These are phyloP conservation scores for Mongoloraphidia duomilia DNA, from an alignment of 2,888 invertebrate species.

Conservation along the genomic window DNA sequence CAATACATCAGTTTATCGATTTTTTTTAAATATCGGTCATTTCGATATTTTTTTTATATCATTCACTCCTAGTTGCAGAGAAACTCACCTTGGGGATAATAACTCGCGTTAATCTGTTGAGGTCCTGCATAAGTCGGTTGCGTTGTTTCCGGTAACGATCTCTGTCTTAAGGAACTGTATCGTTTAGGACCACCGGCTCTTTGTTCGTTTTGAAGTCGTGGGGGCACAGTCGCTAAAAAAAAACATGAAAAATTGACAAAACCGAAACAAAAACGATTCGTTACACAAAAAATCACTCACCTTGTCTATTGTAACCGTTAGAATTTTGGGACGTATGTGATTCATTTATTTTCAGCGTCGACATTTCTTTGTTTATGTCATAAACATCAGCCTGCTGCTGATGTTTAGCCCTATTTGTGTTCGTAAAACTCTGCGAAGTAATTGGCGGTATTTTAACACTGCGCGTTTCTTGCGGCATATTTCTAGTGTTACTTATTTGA, in stretches of 20 bases:
- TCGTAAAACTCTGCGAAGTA: conserved; percentile 26
- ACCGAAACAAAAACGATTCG: too few species aligned
- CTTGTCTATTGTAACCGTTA: background rate
- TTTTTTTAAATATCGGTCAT: too few species aligned
- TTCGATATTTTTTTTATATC: too few species aligned
- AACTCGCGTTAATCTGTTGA: conserved; percentile 17
- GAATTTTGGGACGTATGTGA: background rate
- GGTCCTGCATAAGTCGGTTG: conserved; percentile 22
- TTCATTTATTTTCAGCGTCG: conserved; percentile 19
- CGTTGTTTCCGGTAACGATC: conserved; percentile 39
- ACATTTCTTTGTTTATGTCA: conserved; percentile 24
- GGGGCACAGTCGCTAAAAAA: conserved; percentile 21
- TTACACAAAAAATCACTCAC: background rate
- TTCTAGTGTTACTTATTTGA: background rate
- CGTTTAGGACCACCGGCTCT: conserved; percentile 35
- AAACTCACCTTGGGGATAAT: conserved; percentile 24
- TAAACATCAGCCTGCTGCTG: conserved; percentile 16
- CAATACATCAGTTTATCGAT: too few species aligned
- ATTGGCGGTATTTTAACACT: conserved; percentile 10
- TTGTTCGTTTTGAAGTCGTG: conserved; percentile 26
- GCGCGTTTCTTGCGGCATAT: background rate
- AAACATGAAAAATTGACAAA: too few species aligned
- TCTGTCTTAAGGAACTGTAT: conserved; percentile 38
- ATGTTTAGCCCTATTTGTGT: conserved; percentile 25
- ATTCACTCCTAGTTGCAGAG: background rate